A percentile compares a stretch with the other conserved stretches of the same genome.
Evolutionary conservation across 2,888 invertebrate species (phyloP).

Genomic region (Petrophora chlorosata): DNA sequence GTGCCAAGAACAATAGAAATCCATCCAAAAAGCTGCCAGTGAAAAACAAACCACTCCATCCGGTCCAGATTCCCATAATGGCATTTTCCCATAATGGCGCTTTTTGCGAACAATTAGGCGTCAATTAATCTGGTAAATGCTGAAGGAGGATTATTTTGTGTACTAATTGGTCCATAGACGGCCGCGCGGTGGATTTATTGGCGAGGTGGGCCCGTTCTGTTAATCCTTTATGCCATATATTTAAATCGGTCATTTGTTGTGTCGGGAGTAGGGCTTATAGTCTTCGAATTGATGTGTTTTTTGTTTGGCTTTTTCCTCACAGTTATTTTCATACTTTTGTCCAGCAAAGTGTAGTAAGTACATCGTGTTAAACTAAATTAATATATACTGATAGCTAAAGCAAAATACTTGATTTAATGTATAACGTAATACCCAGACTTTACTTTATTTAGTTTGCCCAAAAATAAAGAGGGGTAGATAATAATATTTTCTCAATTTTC

Average conservation of each 20-base stretch:
- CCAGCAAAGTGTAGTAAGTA: no score
- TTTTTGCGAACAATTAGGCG: conserved; percentile 46
- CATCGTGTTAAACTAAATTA: no score
- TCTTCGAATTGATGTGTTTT: no score
- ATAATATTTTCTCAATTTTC: no score
- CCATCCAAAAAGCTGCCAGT: not conserved
- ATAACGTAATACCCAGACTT: no score
- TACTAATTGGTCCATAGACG: conserved; percentile 49
- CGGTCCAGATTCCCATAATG: conserved; percentile 39
- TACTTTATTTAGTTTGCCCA: no score
- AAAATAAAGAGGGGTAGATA: no score
- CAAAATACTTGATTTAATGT: no score
- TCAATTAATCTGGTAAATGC: conserved; percentile 48
- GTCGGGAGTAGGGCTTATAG: not conserved
- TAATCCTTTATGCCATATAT: conserved; percentile 28
- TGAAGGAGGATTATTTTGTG: conserved; percentile 50
- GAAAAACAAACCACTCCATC: conserved; percentile 19
- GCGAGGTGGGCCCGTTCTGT: conserved; percentile 35
- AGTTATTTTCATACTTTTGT: no score
- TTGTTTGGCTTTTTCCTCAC: no score
- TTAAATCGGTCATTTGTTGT: conserved; percentile 22
- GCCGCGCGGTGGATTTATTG: conserved; percentile 41
- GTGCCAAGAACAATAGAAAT: conserved; percentile 5
- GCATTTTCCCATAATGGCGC: conserved; percentile 45
- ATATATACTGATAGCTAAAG: no score